Evolutionary conservation across 2,888 invertebrate species (phyloP).

Genomic region (Agapetus fuscipes): DNA sequence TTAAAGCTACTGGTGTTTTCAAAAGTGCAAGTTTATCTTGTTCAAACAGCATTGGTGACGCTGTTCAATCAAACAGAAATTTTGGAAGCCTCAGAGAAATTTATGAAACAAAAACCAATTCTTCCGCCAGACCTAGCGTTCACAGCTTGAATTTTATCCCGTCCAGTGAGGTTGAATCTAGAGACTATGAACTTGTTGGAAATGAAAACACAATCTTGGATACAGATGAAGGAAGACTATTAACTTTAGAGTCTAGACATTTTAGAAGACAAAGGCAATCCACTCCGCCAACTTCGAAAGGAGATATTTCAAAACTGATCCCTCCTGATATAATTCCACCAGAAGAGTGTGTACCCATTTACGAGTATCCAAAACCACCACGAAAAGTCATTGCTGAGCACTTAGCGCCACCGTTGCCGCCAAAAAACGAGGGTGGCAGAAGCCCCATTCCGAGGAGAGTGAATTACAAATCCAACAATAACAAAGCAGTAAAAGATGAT

Average conservation of each 20-base stretch:
- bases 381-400: constrained; percentile 37
- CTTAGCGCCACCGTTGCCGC: constrained; percentile 33
- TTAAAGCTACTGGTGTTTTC: constrained; percentile 63
- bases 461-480: constrained; percentile 25
- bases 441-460: constrained; percentile 44
- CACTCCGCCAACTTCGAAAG: constrained; percentile 41
- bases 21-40: constrained; percentile 37
- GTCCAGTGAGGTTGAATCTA: constrained; percentile 10
- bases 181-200: constrained; percentile 21
- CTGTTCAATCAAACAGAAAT: constrained; percentile 5
- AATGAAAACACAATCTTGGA: constrained; percentile 17
- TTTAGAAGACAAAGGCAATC: constrained; percentile 60
- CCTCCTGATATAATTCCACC: constrained; percentile 60
- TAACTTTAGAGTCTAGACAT: constrained; percentile 65
- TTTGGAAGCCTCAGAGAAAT: constrained; percentile 58
- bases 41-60: constrained; percentile 9
- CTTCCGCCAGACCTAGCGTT: constrained; percentile 35
- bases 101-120: constrained; percentile 53
- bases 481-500: constrained; percentile 20
- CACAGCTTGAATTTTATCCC: constrained; percentile 23
- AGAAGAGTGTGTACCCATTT: constrained; percentile 43
- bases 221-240: constrained; percentile 49
- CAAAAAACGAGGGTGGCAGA: constrained; percentile 63
- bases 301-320: constrained; percentile 37
- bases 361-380: constrained; percentile 52